phyloP scores from a whole-genome alignment of 1,140 invertebrate genomes.

The Drosophila ohnishii region DNA sequence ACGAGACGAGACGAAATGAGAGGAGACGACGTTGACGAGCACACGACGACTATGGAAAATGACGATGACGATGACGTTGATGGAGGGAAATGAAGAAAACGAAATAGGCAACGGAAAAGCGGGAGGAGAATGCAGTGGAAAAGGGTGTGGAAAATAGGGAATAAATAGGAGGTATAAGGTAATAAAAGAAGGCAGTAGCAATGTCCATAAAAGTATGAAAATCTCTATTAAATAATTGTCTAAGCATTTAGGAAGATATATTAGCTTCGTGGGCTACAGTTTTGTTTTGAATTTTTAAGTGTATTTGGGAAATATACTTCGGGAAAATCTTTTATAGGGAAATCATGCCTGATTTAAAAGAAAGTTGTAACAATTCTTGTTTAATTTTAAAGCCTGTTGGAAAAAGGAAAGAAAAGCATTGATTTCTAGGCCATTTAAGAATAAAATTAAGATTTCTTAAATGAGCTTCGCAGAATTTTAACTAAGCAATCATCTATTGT shows the following conservation, averaged over 20 bases:
- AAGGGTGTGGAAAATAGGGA: constrained; percentile 17
- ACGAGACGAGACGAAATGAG: constrained; percentile 52
- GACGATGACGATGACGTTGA: constrained; percentile 43
- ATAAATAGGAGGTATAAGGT: constrained; percentile 16
- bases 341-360: not conserved
- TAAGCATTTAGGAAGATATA: not conserved
- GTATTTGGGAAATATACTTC: not conserved
- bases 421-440: not conserved
- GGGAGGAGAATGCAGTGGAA: not conserved
- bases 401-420: too few species aligned
- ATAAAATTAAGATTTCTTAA: not conserved
- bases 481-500: not conserved
- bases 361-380: not conserved
- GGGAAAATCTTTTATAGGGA: not conserved
- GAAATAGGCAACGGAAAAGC: not conserved
- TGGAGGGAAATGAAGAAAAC: constrained; percentile 12
- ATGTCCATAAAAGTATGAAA: not conserved
- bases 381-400: not conserved
- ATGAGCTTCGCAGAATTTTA: not conserved
- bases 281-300: too few species aligned
- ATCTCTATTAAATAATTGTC: constrained; percentile 8
- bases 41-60: constrained; percentile 45
- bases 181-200: not conserved
- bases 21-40: constrained; percentile 59
- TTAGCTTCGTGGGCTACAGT: not conserved